A percentile compares a stretch with the other conserved stretches of the same genome.
These are phyloP conservation scores for Cistogaster globosa DNA, from an alignment of 2,888 invertebrate species.

Conservation along the genomic window DNA sequence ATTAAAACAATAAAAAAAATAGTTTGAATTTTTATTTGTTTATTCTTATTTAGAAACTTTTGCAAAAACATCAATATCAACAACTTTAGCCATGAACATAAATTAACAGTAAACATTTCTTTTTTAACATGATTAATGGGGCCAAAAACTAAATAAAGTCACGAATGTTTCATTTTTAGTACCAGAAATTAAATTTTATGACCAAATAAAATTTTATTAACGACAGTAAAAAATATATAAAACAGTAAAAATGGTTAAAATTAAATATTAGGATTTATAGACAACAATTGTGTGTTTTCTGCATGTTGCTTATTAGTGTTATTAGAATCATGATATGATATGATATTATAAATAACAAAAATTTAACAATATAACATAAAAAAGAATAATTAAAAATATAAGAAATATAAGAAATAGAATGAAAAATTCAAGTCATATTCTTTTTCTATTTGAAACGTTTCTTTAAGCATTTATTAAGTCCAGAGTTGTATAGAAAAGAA, in stretches of 20 bases:
- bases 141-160: slow-evolving; percentile 16
- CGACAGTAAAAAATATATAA: background rate
- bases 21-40: no score
- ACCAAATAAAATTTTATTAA: slow-evolving; percentile 30
- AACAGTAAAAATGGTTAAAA: background rate
- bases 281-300: slow-evolving; percentile 1
- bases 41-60: background rate
- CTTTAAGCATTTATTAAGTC: no score
- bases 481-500: no score
- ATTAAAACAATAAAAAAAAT: no score
- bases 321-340: background rate
- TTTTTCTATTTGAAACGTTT: no score
- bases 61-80: background rate
- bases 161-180: slow-evolving; percentile 4
- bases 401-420: no score
- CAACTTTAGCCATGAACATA: slow-evolving; percentile 15
- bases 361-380: background rate
- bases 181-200: slow-evolving; percentile 30
- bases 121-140: slow-evolving; percentile 38
- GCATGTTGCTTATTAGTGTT: background rate
- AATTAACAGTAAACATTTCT: slow-evolving; percentile 14
- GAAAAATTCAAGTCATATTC: no score
- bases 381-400: background rate
- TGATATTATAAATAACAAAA: background rate
- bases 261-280: slow-evolving; percentile 22